Evolutionary conservation across 2,888 invertebrate genomes (phyloP), one percentile per base, ranked within the genome.

Genomic region (Cheilosia vernalis): DNA sequence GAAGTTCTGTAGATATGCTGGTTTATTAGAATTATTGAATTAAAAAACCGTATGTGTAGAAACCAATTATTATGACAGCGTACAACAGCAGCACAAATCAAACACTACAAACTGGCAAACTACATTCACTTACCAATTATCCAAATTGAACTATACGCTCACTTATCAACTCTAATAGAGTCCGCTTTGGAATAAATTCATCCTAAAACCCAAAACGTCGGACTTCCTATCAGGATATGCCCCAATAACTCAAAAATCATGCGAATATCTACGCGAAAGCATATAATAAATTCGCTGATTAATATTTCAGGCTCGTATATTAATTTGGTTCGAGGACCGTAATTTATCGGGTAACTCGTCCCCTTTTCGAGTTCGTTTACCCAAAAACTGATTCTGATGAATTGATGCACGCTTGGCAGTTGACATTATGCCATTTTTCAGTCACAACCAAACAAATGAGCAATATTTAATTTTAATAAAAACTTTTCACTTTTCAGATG

Each of bases 341-440:
- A 70, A 70, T 69, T 64, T 64, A 64, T 70, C 37, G 44, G 49
- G 58, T 64, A 64, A 70, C 51, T 30, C 21, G 21, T 21, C 58
- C 51, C 13, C 40, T 64, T 21, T 56, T 27, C 33, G 27, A 40
- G 10, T 44, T 47, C 47, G 40, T 37, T 21, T 58, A n/a, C 51
- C 27, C 37, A 21, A 37, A 55, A 61, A 40, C n/a, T 66, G 53
- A 72, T 77, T 66, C 70, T 77, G 77, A 82, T 77, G 72, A 77
- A 82, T 77, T 82, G 70, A 19, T 55, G 47, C 37, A 72, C 60
- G 66, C 30, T 66, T 17, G 53, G 37, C 24, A 42, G 64, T 72
- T 72, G 82, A 66, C 70, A 72, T 72, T 66, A 17, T 44, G 6
- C 42, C 55, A 66, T 77, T 82, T 66, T 49, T 53, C 51, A 53